Base-by-base conservation (phyloP, 2,888 invertebrate genomes). In the Aleiodes leptofemur region DNA sequence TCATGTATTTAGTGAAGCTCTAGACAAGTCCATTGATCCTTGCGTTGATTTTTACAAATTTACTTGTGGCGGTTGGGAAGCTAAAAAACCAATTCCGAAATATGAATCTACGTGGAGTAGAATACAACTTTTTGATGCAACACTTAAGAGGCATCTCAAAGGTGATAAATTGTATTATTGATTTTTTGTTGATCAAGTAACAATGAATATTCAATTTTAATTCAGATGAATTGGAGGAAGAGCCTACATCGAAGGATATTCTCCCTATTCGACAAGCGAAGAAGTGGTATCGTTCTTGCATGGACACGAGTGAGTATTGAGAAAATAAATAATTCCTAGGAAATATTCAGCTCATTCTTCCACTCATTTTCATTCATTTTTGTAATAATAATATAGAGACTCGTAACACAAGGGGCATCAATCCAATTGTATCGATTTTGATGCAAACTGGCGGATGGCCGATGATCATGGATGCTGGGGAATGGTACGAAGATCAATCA, bases 361-460 rank as follows among this genome's bases (percentile, higher is more conserved):
- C 6, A 34, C 34, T 34, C 6, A 34, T 34, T 34, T 6, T 34
- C 3, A 34, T 34, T 34, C 4, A 34, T 34, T 34, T 34, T 6
- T 6, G 34, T 34, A 3, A 34, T 34, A 3, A 34, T 34, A 0
- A 34, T 56, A 56, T 16, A 56, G 56, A 56, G 23, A 56, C 14
- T 56, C 56, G 56, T n/a, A 77, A 82, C 14, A 64, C 51, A 31
- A 68, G 69, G 53, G 82, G 82, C 0, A 43, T 86, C 1, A 77
- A 80, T 8, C 82, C 85, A 3, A n/a, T 86, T 5, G 64, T 82
- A n/a, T 78, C 79, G 11, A 81, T 82, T 9, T 5, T 84, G 8
- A 77, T 81, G 64, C 76, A 77, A 57, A 73, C 73, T 57, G 85
- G 84, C 5, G 85, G 85, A 1, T 84, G 84, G 84, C 85, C 85